Evolutionary conservation across 2,797 vertebrate species (phyloP), one percentile per base, ranked within the genome.

Genomic region (Cryptoblepharus egeriae): DNA sequence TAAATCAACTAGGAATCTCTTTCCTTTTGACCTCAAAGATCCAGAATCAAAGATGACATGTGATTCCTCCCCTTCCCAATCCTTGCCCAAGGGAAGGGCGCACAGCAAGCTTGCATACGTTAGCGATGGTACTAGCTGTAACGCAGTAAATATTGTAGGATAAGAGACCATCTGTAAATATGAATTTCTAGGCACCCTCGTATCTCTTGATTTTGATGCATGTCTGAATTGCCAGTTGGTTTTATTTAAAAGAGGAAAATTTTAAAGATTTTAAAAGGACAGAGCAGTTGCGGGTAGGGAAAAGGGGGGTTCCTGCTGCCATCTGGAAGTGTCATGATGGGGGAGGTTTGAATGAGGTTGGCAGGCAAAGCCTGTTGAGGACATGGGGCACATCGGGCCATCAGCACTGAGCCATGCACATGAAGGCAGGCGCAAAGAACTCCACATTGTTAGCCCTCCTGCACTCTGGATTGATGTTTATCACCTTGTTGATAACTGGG

Each of bases 51-150:
- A 78, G 0, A 86, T 90, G 85, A 80, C 49, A 89, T 4, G 78
- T 1, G n/a, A 64, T 58, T 24, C 24, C 30, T 80, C 84, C 3
- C 82, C 4, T 22, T 16, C 10, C 42, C 12, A 20, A 74, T 55
- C 18, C 32, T 22, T 9, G 2, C 58, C 5, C 2, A 4, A 58
- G 75, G 26, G n/a, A 1, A 13, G 10, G 24, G 24, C n/a, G n/a
- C n/a, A n/a, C n/a, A n/a, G n/a, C 78, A 85, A 0, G 24, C 76
- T 86, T 1, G 1, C 81, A 30, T 73, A 84, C 60, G 24, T 79
- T 75, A 79, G 72, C 4, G 28, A 84, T 3, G 87, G 93, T 89
- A 88, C 94, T 89, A 91, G 90, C 86, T 90, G 87, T 87, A 82
- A 89, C 90, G 90, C 89, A 91, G 88, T 57, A 86, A 84, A 88